A percentile compares a stretch with the other conserved stretches of the same genome.
Evolutionary conservation across 2,113 vertebrate species (phyloP).

Genomic region (Balaeniceps rex): DNA sequence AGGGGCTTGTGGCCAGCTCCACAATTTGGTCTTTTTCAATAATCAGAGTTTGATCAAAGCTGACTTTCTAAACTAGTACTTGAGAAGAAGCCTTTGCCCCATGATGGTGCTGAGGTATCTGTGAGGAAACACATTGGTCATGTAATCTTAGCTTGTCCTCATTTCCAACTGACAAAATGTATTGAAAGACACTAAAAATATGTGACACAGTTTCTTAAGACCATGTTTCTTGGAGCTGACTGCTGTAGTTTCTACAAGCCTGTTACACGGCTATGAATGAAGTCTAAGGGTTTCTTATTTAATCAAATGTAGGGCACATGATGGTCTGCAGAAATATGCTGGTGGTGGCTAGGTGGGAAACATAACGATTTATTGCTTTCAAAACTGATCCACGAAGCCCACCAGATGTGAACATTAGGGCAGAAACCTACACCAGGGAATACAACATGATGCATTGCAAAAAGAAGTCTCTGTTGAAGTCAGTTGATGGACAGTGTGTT

Average conservation of each 20-base stretch:
- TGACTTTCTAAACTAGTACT: neutral
- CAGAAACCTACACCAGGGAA: neutral
- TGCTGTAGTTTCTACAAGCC: neutral
- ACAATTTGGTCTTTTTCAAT: neutral
- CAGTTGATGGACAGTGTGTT: neutral
- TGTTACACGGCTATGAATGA: neutral
- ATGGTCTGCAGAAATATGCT: neutral
- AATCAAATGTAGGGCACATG: neutral
- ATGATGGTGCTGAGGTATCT: neutral
- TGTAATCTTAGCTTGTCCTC: neutral
- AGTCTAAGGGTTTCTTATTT: neutral
- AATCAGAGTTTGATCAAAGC: neutral
- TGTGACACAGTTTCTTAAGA: neutral
- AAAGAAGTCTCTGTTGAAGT: neutral
- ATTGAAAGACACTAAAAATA: slow-evolving; percentile 17
- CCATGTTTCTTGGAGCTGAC: neutral
- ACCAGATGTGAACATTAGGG: neutral
- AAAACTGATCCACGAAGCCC: neutral
- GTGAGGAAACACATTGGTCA: neutral
- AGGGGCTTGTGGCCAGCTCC: neutral
- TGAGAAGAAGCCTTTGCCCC: neutral
- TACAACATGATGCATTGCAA: neutral
- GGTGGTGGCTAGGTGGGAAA: neutral
- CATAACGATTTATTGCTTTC: neutral
- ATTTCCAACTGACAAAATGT: neutral